phyloP scores from a whole-genome alignment of 2,113 vertebrate genomes.

The Sinocyclocheilus rhinocerous region DNA sequence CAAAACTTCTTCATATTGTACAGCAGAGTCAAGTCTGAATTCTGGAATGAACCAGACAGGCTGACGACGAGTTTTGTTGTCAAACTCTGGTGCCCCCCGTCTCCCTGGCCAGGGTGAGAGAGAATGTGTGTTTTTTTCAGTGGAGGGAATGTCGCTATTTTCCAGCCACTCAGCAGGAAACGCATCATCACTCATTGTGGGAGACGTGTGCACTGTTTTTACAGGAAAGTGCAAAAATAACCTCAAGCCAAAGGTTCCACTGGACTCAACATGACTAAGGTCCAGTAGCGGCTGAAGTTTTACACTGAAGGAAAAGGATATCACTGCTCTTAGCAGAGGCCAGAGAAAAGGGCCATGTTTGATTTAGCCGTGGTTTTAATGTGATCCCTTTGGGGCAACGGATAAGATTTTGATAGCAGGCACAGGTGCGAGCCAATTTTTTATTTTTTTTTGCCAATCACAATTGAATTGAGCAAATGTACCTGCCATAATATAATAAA shows the following conservation, averaged over 20 bases:
- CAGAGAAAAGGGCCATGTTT: neutral
- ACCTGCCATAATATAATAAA: neutral
- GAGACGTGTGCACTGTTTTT: conserved; percentile 81
- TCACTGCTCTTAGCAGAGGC: neutral
- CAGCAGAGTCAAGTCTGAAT: neutral
- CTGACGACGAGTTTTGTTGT: neutral
- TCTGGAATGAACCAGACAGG: conserved; percentile 16
- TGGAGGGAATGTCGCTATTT: conserved; percentile 88
- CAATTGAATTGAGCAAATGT: neutral
- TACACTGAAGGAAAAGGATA: conserved; percentile 27
- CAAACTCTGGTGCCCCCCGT: conserved; percentile 16
- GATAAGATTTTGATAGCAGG: neutral
- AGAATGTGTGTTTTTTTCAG: conserved; percentile 78
- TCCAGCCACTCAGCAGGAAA: conserved; percentile 93
- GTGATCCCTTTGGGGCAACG: neutral
- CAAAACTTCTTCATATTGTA: neutral
- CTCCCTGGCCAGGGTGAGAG: conserved; percentile 7
- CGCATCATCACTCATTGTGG: conserved; percentile 96
- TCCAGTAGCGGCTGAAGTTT: conserved; percentile 8
- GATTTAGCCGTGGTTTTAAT: conserved; percentile 1
- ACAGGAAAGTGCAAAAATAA: conserved; percentile 99
- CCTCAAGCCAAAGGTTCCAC: conserved; percentile 72
- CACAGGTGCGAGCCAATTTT: neutral
- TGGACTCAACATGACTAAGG: conserved; percentile 42
- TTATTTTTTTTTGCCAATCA: neutral